Evolutionary conservation across 1,140 invertebrate genomes (phyloP).

Genomic region (Meloidogyne exigua): DNA sequence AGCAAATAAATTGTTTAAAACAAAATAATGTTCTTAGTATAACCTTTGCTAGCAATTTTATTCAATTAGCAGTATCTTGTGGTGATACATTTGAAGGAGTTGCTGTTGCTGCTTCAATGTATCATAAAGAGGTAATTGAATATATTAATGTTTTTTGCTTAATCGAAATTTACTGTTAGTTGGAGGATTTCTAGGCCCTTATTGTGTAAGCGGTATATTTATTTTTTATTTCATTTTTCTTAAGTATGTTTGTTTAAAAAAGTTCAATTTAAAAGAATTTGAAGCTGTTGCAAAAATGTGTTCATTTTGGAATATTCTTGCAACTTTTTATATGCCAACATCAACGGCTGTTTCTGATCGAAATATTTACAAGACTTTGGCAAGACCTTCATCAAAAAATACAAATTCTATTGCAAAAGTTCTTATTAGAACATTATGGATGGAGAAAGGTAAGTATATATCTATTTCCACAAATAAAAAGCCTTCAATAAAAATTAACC

Average conservation of each 20-base stretch:
- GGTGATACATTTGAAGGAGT: conserved; percentile 59
- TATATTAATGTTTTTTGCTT: too few species aligned
- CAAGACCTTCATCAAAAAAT: conserved; percentile 57
- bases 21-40: conserved; percentile 28
- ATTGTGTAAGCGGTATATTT: conserved; percentile 46
- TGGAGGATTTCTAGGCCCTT: conserved; percentile 56
- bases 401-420: conserved; percentile 58
- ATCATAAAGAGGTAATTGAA: conserved; percentile 39
- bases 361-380: conserved; percentile 62
- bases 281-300: too few species aligned
- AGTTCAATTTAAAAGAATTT: too few species aligned
- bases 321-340: too few species aligned
- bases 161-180: conserved; percentile 33
- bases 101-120: conserved; percentile 58
- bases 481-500: too few species aligned
- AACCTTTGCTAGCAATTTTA: conserved; percentile 41
- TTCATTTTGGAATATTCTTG: too few species aligned
- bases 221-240: neutral
- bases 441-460: conserved; percentile 57
- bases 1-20: neutral
- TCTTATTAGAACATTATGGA: conserved; percentile 49
- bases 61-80: conserved; percentile 47
- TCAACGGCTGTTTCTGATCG: too few species aligned
- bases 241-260: conserved; percentile 37
- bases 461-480: too few species aligned